Base-by-base conservation (phyloP, 2,113 vertebrate genomes). In the Pao palembangensis region DNA sequence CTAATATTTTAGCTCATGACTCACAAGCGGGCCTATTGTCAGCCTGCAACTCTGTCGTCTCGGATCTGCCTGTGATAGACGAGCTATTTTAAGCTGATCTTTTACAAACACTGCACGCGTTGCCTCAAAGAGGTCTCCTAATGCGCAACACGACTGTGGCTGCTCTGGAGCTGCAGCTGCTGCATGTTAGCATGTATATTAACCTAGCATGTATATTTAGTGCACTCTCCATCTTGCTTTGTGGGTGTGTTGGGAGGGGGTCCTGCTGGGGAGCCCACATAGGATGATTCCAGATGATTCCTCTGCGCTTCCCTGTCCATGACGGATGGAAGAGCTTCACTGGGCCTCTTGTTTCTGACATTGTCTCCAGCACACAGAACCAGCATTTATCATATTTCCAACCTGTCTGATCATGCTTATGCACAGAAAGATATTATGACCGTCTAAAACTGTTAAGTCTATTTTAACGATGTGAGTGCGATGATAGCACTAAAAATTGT, bases 321-420 rank as follows among this genome's bases (percentile, higher is more conserved):
- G 94, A 95, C 93, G 88, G 91, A 96, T 93, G 91, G 83, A 92
- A 82, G 71, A 82, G 72, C 90, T 91, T 89, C 54, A 28, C 83
- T 69, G 88, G 90, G 79, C 85, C 92, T 92, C 92, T 93, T 91
- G 91, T 92, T 94, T 92, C 91, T 82, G 89, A 91, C 88, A 84
- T 89, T 88, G 69, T 88, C 80, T 82, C 87, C 69, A 16, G 78
- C 92, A 94, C 90, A 92, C 86, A 91, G 58, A 78, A 88, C 87
- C 88, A 70, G 85, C 42, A 15, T 15, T 43, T 23, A 23, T 23
- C 21, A 28, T 28, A 4, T 28, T 28, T 28, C 6, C 6, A 28
- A 28, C 25, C 25, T 3, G 3, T 23, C 21, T 3, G 21, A 23
- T 23, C 21, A 23, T 3, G 3, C 21, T 2, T 3, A 23, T 23